A percentile compares a stretch with the other conserved stretches of the same genome.
Evolutionary conservation across 2,113 vertebrate genomes (phyloP).

Genomic region (Nothocercus julius): DNA sequence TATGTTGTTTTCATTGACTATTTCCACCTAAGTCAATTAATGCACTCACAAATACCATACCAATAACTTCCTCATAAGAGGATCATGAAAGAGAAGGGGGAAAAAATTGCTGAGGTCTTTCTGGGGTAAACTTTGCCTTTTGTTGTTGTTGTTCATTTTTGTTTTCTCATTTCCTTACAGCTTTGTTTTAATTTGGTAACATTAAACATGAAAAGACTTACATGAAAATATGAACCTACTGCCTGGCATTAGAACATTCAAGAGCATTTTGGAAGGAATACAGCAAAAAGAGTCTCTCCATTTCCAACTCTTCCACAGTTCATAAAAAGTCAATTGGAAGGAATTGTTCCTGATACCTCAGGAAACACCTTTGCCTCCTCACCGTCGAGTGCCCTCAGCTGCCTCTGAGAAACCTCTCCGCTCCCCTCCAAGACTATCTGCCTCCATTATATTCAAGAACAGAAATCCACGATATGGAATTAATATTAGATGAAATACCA

Average conservation of each 20-base stretch:
- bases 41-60: background rate
- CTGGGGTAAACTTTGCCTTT: background rate
- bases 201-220: background rate
- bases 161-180: background rate
- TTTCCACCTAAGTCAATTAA: background rate
- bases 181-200: background rate
- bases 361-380: background rate
- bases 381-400: background rate
- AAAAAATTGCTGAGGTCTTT: background rate
- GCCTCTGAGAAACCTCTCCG: background rate
- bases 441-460: background rate
- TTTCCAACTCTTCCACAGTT: accelerated
- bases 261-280: background rate
- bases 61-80: background rate
- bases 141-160: background rate
- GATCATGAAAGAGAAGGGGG: background rate
- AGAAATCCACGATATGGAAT: background rate
- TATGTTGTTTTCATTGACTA: background rate
- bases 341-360: background rate
- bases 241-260: background rate
- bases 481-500: background rate
- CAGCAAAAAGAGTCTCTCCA: background rate
- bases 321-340: background rate
- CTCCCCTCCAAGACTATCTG: background rate
- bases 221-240: background rate